These are phyloP conservation scores for Jaculus jaculus DNA, from an alignment of 2,113 vertebrate species.

Conservation along the genomic window DNA sequence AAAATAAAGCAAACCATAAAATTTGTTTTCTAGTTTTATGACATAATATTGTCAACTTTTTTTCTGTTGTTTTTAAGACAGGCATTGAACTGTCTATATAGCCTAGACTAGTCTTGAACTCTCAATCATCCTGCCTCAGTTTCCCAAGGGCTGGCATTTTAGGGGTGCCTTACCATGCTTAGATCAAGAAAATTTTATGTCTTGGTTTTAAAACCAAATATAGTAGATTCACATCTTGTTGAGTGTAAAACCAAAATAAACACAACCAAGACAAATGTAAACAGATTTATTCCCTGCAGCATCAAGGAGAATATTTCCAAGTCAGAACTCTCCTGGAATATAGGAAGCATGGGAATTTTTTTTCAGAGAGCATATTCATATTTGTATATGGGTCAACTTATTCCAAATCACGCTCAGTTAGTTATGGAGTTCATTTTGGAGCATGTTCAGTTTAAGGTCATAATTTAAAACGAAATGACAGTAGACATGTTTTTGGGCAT, in stretches of 20 bases:
- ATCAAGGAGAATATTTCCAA: not conserved
- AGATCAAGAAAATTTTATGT: not conserved
- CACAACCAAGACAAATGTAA: not conserved
- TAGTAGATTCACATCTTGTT: not conserved
- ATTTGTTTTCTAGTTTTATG: constrained; percentile 51
- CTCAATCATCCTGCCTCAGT: not conserved
- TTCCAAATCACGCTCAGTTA: not conserved
- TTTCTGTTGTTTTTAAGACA: not conserved
- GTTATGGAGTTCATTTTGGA: not conserved
- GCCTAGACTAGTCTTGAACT: not conserved
- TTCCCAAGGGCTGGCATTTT: not conserved
- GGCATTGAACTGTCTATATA: not conserved
- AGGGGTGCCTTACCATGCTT: not conserved
- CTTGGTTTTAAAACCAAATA: not conserved
- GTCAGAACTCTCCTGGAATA: not conserved
- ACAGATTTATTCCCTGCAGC: not conserved
- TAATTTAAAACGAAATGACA: not conserved
- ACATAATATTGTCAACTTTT: constrained; percentile 14
- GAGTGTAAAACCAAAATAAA: not conserved
- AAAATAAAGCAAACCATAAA: constrained; percentile 58
- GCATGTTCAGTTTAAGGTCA: not conserved
- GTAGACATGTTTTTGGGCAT: not conserved
- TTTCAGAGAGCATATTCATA: not conserved
- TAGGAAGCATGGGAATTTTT: not conserved
- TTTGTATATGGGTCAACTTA: not conserved